Conservation (phyloP, 2,888 invertebrate species). For the Arctia plantaginis region DNA sequence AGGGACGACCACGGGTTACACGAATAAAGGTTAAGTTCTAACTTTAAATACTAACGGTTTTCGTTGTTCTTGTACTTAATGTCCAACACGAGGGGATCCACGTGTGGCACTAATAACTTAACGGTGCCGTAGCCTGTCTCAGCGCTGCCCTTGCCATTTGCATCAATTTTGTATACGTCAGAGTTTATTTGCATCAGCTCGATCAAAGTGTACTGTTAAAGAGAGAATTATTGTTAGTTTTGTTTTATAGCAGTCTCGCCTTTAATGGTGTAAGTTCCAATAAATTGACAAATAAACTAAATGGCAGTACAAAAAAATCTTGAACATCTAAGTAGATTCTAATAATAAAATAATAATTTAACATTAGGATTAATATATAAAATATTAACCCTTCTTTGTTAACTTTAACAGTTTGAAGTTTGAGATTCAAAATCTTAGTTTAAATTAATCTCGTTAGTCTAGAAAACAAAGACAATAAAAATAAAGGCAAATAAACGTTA, state of each 20-base stretch:
- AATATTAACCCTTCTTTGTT: not conserved
- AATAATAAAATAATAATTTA: too few relatives aligned
- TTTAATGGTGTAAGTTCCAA: not conserved
- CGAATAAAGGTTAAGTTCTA: not conserved
- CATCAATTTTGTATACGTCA: constrained; percentile 81
- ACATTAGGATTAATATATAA: too few relatives aligned
- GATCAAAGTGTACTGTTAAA: constrained; percentile 66
- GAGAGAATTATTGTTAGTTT: not conserved
- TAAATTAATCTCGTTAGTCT: too few relatives aligned
- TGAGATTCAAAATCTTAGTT: too few relatives aligned
- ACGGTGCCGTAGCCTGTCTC: constrained; percentile 73
- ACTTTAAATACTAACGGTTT: constrained; percentile 57
- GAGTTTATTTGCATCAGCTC: constrained; percentile 84
- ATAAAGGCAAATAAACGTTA: too few relatives aligned
- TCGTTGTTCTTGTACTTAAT: constrained; percentile 76
- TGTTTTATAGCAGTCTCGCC: not conserved
- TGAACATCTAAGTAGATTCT: not conserved
- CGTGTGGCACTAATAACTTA: constrained; percentile 77
- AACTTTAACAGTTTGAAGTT: too few relatives aligned
- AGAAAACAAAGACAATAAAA: not conserved
- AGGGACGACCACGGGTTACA: not conserved
- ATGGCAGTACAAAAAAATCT: not conserved
- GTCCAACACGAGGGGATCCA: constrained; percentile 79
- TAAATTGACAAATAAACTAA: not conserved
- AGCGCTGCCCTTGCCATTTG: constrained; percentile 68